These are phyloP conservation scores for Lates calcarifer DNA, from an alignment of 2,113 vertebrate species.

Conservation along the genomic window DNA sequence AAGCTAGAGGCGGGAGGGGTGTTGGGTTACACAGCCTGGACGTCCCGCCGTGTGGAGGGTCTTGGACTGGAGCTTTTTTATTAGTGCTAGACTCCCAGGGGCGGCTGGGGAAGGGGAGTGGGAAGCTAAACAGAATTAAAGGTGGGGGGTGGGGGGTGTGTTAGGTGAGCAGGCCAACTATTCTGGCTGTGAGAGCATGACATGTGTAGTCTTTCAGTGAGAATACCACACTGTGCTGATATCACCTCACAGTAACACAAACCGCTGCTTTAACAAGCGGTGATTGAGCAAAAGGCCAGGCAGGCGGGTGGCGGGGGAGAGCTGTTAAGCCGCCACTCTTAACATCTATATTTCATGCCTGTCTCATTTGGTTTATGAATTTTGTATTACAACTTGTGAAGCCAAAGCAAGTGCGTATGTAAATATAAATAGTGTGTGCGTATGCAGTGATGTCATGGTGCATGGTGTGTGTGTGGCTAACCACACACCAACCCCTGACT, in stretches of 20 bases:
- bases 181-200: constrained; percentile 71
- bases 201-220: constrained; percentile 72
- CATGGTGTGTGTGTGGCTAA: constrained; percentile 30
- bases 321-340: constrained; percentile 58
- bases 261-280: constrained; percentile 68
- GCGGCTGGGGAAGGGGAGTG: constrained; percentile 46
- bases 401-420: constrained; percentile 39
- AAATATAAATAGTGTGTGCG: constrained; percentile 50
- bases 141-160: constrained; percentile 24
- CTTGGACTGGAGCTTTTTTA: constrained; percentile 75
- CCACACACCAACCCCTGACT: constrained; percentile 46
- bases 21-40: constrained; percentile 69
- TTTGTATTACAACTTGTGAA: constrained; percentile 64
- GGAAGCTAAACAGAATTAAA: constrained; percentile 76
- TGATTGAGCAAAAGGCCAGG: constrained; percentile 68
- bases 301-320: constrained; percentile 28
- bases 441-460: constrained; percentile 30
- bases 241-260: constrained; percentile 69
- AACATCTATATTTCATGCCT: constrained; percentile 77
- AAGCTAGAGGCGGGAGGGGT: constrained; percentile 61
- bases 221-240: constrained; percentile 61
- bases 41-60: constrained; percentile 71
- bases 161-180: constrained; percentile 49
- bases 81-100: constrained; percentile 73
- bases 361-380: constrained; percentile 67